A percentile compares a stretch with the other conserved stretches of the same genome.
Evolutionary conservation across 2,888 invertebrate genomes (phyloP).

Genomic region (Rotaria sp.): DNA sequence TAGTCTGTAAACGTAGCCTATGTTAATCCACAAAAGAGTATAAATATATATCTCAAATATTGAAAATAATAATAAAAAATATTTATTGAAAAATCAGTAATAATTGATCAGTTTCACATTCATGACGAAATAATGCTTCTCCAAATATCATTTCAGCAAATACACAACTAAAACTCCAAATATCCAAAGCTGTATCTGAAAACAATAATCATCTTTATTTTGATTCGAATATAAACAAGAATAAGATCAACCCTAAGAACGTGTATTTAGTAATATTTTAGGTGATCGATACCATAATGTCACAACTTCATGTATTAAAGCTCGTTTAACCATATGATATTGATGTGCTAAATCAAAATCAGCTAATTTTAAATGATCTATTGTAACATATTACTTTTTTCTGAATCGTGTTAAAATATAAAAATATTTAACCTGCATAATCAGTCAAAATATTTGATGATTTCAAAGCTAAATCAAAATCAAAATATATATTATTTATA

Average conservation of each 20-base stretch:
- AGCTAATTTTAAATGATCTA: slow-evolving; percentile 91
- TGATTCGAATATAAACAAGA: neutral
- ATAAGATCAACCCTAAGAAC: neutral
- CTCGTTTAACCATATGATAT: slow-evolving; percentile 94
- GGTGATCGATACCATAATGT: slow-evolving; percentile 98
- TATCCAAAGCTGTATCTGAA: slow-evolving; percentile 51
- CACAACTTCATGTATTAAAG: slow-evolving; percentile 92
- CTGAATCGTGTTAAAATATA: too few species aligned
- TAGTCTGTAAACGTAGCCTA: too few species aligned
- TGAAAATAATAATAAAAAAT: neutral
- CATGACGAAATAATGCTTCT: slow-evolving; percentile 53
- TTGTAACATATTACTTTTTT: too few species aligned
- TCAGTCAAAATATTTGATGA: neutral
- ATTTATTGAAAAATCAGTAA: slow-evolving; percentile 46
- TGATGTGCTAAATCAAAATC: slow-evolving; percentile 92
- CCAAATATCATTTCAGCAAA: slow-evolving; percentile 53
- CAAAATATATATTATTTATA: neutral
- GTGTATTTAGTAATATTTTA: slow-evolving; percentile 71
- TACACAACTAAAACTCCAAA: slow-evolving; percentile 55
- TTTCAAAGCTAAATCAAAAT: neutral
- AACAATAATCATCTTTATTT: neutral
- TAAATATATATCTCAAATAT: too few species aligned
- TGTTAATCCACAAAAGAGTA: too few species aligned
- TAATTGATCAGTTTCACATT: slow-evolving; percentile 55
- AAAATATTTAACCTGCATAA: neutral